Evolutionary conservation across 2,113 vertebrate genomes (phyloP).

Genomic region (Pollachius pollachius): DNA sequence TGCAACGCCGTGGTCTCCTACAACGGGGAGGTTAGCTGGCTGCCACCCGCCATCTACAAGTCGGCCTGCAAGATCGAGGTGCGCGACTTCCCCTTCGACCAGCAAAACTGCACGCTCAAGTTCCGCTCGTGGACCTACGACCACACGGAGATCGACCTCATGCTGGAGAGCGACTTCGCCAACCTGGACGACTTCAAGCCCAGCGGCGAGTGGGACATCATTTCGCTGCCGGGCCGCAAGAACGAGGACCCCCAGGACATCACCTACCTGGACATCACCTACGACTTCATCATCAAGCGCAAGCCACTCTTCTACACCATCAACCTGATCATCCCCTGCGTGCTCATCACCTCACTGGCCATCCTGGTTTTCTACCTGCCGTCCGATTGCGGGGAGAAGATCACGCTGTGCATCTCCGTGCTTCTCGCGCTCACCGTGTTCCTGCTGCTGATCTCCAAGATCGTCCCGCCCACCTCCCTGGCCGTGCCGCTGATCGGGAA

Average conservation of each 20-base stretch:
- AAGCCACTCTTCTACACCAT: slow-evolving; percentile 82
- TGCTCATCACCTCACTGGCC: slow-evolving; percentile 79
- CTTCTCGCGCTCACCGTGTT: slow-evolving; percentile 80
- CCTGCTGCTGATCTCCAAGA: slow-evolving; percentile 81
- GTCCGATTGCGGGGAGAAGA: slow-evolving; percentile 81
- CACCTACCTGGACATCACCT: slow-evolving; percentile 78
- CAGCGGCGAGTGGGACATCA: slow-evolving; percentile 80
- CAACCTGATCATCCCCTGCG: slow-evolving; percentile 79
- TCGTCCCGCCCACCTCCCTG: slow-evolving; percentile 79
- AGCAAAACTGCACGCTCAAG: slow-evolving; percentile 81
- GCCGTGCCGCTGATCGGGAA: slow-evolving; percentile 81
- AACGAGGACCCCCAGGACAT: slow-evolving; percentile 77
- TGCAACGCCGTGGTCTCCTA: slow-evolving; percentile 76
- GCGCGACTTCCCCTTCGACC: slow-evolving; percentile 80
- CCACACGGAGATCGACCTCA: slow-evolving; percentile 79
- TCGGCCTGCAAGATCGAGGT: slow-evolving; percentile 81
- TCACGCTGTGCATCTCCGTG: slow-evolving; percentile 80
- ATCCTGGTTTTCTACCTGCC: slow-evolving; percentile 82
- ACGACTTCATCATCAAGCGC: slow-evolving; percentile 80
- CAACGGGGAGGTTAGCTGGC: slow-evolving; percentile 77
- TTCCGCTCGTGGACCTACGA: slow-evolving; percentile 82
- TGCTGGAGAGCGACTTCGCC: slow-evolving; percentile 75
- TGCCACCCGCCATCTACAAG: slow-evolving; percentile 81
- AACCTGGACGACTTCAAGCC: slow-evolving; percentile 80
- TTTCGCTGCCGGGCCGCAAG: slow-evolving; percentile 77